Evolutionary conservation across 2,797 vertebrate genomes (phyloP), one percentile per base, ranked within the genome.

Genomic region (Typhlichthys eigenmanni): DNA sequence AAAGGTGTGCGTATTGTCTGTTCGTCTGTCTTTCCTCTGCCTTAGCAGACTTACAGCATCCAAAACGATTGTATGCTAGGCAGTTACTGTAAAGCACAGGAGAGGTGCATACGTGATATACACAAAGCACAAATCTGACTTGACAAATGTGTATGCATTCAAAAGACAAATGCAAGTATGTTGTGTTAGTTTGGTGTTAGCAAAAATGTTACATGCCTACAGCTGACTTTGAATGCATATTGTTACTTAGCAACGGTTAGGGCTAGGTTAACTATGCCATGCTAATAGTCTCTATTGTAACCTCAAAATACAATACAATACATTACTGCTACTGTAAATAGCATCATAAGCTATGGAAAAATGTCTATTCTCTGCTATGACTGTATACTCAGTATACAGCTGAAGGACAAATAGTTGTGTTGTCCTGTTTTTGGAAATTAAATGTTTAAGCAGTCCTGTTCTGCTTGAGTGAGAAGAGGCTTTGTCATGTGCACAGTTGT

Each of bases 221-320:
- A 34, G 68, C 60, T 73, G 62, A 19, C 47, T 47, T 55, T 47
- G 24, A 24, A 46, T 48, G 45, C 46, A 19, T 29, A 29, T 9
- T 72, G 78, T 87, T 79, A 71, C 82, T 63, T 69, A 55, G 78
- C 82, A 81, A 82, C 84, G 57, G 34, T 29, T 43, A 60, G 65
- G 17, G 56, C 62, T 64, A 17, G 43, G 61, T 64, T 59, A 67
- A 69, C 55, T 47, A 48, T 69, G 68, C 60, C 62, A 58, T 64
- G 61, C 62, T 14, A 13, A 62, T 19, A n/a, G 56, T 81, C 49
- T 83, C 81, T 60, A 76, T 78, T 72, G 60, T 70, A 79, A 78
- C 65, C 57, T 46, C 14, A 51, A 73, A 51, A 46, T 62, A 68
- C 65, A 50, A 66, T 8, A 47, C 65, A 50, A 46, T 62, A 68